A percentile compares a stretch with the other conserved stretches of the same genome.
Conservation (phyloP, 2,113 vertebrate genomes). For the Dermatemys mawii region DNA sequence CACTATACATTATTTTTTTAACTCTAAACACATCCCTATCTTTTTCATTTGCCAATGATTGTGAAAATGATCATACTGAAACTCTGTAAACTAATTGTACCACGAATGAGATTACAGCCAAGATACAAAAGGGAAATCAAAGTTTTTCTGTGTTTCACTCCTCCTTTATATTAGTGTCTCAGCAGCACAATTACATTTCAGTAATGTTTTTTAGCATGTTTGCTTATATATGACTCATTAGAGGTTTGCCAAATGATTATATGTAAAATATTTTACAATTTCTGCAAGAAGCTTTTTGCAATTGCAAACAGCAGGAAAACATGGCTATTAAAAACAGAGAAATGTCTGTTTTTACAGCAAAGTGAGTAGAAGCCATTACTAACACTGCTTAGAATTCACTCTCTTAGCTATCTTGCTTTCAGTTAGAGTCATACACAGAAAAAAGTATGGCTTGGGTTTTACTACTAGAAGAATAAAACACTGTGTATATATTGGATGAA, state of each 20-base stretch:
- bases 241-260: conserved; percentile 32
- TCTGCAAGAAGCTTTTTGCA: conserved; percentile 32
- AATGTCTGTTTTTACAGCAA: conserved; percentile 41
- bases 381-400: neutral
- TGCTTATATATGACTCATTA: conserved; percentile 27
- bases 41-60: neutral
- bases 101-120: conserved; percentile 15
- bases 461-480: conserved; percentile 21
- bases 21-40: neutral
- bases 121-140: neutral
- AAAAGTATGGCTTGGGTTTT: conserved; percentile 48
- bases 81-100: neutral
- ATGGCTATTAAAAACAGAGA: conserved; percentile 46
- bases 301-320: conserved; percentile 39
- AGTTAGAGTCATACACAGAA: conserved; percentile 24
- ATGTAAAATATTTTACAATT: conserved; percentile 17
- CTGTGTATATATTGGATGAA: neutral
- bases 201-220: conserved; percentile 28
- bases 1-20: neutral
- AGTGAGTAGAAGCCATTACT: conserved; percentile 50
- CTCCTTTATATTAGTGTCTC: conserved; percentile 26
- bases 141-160: neutral
- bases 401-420: conserved; percentile 53
- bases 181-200: conserved; percentile 50
- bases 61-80: conserved; percentile 21